Evolutionary conservation across 2,797 vertebrate species (phyloP), one percentile per base, ranked within the genome.

Genomic region (Avahi laniger): DNA sequence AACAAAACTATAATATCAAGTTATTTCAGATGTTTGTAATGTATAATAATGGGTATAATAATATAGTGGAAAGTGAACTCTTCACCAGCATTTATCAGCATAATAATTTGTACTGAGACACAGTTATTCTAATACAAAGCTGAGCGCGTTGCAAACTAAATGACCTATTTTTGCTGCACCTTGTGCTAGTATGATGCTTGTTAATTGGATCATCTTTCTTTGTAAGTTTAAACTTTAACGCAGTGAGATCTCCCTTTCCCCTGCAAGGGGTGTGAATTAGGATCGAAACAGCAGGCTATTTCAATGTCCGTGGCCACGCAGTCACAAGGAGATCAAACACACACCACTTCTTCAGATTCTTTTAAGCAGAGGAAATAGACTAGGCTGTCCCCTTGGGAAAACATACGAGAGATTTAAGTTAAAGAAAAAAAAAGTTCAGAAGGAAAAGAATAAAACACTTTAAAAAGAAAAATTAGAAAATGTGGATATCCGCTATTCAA

Each of bases 341-440:
- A 69, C 33, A 86, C 20, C 57, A 48, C 41, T 67, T 85, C 81
- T 79, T 75, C 30, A 7, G 48, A 84, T 11, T 11, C 86, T 95
- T 93, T 96, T 46, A 87, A 94, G 75, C 63, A 86, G 96, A 96
- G 57, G 80, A 97, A 94, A 91, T 63, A 96, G 86, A 79, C 63
- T 69, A 48, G 52, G 50, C 52, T 96, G 20, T 72, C 46, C 82
- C 52, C 30, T 93, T 78, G 33, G 84, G 76, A 82, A 93, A 95
- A 82, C 8, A 5, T 28, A 54, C 57, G 6, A 93, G 73, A 38
- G 11, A 76, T 67, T 95, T 92, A 84, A 90, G 93, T 48, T 41
- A 12, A 35, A 17, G 12, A 38, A 63, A 86, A 92, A 46, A n/a
- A 24, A 54, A 63, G 30, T n/a, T 73, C 76, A 95, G 50, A 91